Base-by-base conservation (phyloP, 2,888 invertebrate species). In the Choreutis nemorana region DNA sequence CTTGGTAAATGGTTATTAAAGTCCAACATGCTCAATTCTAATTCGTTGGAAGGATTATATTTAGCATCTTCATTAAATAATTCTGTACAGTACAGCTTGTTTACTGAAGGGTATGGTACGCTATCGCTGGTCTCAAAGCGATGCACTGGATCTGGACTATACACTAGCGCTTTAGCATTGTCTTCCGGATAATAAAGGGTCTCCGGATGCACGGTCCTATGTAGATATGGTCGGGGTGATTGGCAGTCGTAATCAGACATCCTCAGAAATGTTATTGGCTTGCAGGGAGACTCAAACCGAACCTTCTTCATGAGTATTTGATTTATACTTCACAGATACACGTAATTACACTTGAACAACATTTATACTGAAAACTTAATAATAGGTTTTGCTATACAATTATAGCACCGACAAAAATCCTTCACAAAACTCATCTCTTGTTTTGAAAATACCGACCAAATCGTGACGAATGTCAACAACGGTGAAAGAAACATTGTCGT, bases 11-110 rank as follows among this genome's bases (percentile, higher is more conserved):
- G n/a, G n/a, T n/a, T n/a, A n/a, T n/a, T n/a, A n/a, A n/a, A n/a
- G 43, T 78, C 78, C 20, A 78, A 54, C 37, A 75, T 49, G 41
- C 78, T 78, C 7, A 78, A 39, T 24, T 78, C 66, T 21, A 78
- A 49, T 10, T 78, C 77, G 37, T 57, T 64, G 15, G 65, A 61
- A 6, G 78, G 73, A 7, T 44, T 40, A 49, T 50, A 61, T 14
- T 39, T 46, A 5, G 50, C 34, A 4, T 44, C 45, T 8, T 44
- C 35, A 24, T 50, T 41, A 6, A 36, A 23, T 20, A 67, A 29
- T 20, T 36, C 33, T 6, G 66, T 70, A n/a, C n/a, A n/a, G n/a
- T n/a, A n/a, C n/a, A n/a, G n/a, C 47, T 61, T 72, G 26, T 45
- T 55, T 7, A 57, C 43, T n/a, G 36, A 21, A 12, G 75, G 68